These are phyloP conservation scores for Micropterix aruncella DNA, from an alignment of 2,888 invertebrate species.

Conservation along the genomic window DNA sequence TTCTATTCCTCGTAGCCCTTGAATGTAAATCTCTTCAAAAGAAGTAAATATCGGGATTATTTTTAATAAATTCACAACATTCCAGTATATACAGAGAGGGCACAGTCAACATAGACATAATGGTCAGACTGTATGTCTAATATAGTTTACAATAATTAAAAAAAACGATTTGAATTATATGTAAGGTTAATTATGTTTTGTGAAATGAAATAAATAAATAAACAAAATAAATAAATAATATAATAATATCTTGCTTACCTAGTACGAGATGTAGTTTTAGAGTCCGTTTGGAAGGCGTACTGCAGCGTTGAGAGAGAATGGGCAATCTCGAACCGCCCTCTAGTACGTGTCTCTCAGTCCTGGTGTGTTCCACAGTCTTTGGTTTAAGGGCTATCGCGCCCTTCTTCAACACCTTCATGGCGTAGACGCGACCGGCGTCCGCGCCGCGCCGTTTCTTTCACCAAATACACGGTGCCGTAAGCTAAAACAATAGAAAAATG, in stretches of 20 bases:
- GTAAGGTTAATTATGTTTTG: too few species aligned
- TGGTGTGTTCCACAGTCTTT: conserved; percentile 93
- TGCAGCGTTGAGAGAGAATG: conserved; percentile 93
- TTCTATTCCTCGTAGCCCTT: too few species aligned
- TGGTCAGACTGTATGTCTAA: too few species aligned
- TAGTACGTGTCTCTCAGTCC: conserved; percentile 91
- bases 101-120: too few species aligned
- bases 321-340: conserved; percentile 89
- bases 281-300: conserved; percentile 97
- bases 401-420: conserved; percentile 97
- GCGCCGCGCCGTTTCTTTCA: conserved; percentile 77
- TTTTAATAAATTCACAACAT: too few species aligned
- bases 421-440: conserved; percentile 84
- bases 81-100: too few species aligned
- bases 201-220: too few species aligned
- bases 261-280: conserved; percentile 92
- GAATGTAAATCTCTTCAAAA: too few species aligned
- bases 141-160: too few species aligned
- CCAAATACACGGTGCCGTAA: conserved; percentile 92
- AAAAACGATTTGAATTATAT: too few species aligned
- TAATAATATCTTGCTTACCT: too few species aligned
- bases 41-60: too few species aligned
- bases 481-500: conserved; percentile 44
- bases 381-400: conserved; percentile 88
- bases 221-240: conserved; percentile 11